Conservation (phyloP, 2,797 vertebrate species). For the Euphonia xanthogaster region DNA sequence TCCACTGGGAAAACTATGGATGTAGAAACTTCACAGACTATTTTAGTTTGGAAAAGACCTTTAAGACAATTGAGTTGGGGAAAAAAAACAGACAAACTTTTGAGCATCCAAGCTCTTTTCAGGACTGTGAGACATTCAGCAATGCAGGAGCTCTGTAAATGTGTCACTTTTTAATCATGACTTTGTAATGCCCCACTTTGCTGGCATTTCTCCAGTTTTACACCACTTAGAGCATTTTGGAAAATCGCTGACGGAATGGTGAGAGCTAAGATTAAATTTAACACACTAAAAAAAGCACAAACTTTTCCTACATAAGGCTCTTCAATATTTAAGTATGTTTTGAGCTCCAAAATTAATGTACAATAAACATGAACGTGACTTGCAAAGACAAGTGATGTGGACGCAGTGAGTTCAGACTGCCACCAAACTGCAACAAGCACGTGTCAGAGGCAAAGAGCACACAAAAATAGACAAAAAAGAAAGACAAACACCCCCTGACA, state of each 20-base stretch:
- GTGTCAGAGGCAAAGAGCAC: neutral
- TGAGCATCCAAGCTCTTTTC: neutral
- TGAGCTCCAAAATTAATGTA: neutral
- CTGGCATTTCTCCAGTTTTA: neutral
- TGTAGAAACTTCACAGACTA: neutral
- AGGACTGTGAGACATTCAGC: neutral
- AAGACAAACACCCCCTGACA: neutral
- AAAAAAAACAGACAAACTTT: neutral
- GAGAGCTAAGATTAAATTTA: neutral
- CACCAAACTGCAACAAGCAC: fast-evolving
- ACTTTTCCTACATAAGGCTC: neutral
- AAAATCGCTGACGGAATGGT: neutral
- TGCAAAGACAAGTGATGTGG: neutral
- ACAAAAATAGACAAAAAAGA: neutral
- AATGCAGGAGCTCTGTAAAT: neutral
- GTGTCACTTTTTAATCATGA: neutral
- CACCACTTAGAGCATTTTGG: neutral
- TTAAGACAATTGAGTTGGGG: neutral
- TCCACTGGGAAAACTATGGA: neutral
- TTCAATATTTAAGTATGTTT: neutral
- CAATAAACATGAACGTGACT: neutral
- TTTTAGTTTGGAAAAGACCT: neutral
- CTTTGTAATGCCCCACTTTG: neutral
- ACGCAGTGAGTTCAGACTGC: neutral
- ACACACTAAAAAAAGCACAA: neutral